Evolutionary conservation across 2,888 invertebrate species (phyloP), one percentile per base, ranked within the genome.

Genomic region (Xylocampa areola): DNA sequence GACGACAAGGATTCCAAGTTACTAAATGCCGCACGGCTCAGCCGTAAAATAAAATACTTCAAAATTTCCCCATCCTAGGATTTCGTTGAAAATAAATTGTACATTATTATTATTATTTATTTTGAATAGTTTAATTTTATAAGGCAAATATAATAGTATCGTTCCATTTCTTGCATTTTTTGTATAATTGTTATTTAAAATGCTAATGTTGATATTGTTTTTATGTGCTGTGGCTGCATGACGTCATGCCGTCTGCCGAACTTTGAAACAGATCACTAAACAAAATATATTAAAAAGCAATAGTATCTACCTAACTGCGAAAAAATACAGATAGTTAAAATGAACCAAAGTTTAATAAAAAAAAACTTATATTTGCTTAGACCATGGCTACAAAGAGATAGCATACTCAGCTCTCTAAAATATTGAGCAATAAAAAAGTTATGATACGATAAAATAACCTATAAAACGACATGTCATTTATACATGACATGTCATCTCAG

Each of bases 151-250:
- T 67, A 72, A 80, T 85, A 86, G 76, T 88, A 88, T 90, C 89
- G 90, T 92, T 93, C 92, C 91, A 91, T 87, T 87, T 87, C 83
- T 86, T 89, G 92, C 92, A 92, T 92, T 93, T 90, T 91, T 80
- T 90, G 89, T 91, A 87, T 87, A 87, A 91, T 88, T 91, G 92
- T 92, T 92, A 88, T 84, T 89, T 90, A 84, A 73, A 88, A 86
- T 85, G 86, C 88, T 83, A 82, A 85, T 90, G 89, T 92, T 91
- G 84, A 88, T 76, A 88, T 89, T 89, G 88, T 86, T 88, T 89
- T 85, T 65, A 67, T 69, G 76, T 70, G 66, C 66, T 69, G 50
- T 65, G 49, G 68, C 55, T 68, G 36, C 52, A 60, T 43, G 43
- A 25, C 40, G 30, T 69, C 59, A 68, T 68, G 68, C 48, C 53